Evolutionary conservation across 2,113 vertebrate genomes (phyloP).

Genomic region (Rhynchopsitta pachyrhyncha): DNA sequence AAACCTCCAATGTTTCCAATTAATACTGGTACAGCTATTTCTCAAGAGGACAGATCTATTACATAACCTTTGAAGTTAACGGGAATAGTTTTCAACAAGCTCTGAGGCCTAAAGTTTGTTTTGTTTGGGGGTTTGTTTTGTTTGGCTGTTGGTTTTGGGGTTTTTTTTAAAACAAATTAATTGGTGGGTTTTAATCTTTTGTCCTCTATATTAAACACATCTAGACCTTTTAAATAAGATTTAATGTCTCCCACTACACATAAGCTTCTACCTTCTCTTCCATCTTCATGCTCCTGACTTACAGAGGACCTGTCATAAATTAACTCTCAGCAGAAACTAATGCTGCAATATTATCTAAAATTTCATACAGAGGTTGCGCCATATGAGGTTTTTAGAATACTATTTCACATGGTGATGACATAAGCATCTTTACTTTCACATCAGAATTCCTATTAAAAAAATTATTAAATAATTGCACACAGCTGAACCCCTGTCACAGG

Average conservation of each 20-base stretch:
- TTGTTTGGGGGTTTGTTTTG: neutral
- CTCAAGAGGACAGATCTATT: neutral
- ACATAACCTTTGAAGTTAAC: neutral
- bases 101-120: neutral
- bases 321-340: neutral
- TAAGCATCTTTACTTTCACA: neutral
- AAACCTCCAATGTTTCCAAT: neutral
- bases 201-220: neutral
- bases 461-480: no score
- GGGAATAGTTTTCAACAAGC: neutral
- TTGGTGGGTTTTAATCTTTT: neutral
- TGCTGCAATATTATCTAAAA: neutral
- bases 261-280: neutral
- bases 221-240: neutral
- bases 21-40: neutral
- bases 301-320: neutral
- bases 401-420: neutral
- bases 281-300: neutral
- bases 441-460: neutral
- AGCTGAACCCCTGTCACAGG: no score
- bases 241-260: neutral
- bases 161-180: neutral
- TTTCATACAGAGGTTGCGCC: neutral
- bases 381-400: rapidly evolving
- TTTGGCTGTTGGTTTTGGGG: neutral